Evolutionary conservation across 30 jellyfish, hydroid and myxozoan species (phyloP), one percentile per base, ranked within the genome.

Genomic region (Rhopilema esculentum): DNA sequence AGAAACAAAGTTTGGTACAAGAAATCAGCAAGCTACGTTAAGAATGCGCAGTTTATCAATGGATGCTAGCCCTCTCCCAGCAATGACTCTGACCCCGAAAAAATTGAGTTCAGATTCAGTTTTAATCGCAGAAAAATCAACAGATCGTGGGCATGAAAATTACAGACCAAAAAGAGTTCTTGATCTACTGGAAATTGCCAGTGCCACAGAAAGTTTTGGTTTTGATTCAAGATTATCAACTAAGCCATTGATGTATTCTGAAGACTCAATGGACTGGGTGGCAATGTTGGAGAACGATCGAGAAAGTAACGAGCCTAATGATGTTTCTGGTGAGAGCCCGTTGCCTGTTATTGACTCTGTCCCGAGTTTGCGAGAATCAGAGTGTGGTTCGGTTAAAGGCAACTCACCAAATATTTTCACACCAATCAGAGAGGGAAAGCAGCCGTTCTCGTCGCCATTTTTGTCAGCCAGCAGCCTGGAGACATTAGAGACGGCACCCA

Each of bases 381-480:
- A 83, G 32, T 57, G 50, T 18, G 87, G 49, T 0, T 71, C 87
- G 8, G 32, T 64, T 0, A n/a, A 1, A 6, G 84, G 77, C 20
- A 77, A 50, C 50, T 71, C 87, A 1, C 87, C 87, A 6, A 66
- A 52, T 30, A 2, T 72, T 18, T n/a, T 53, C 24, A 73, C 87
- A 9, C 93, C 87, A 21, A 25, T 26, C 1, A 72, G 82, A 18
- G 93, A 84, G 0, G 82, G 70, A 1, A 72, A 31, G 22, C 93
- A 84, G 33, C 79, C 81, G 0, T 32, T 79, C 52, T 79, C 91
- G 18, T 94, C 96, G 63, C 97, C 98, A 16, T 80, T 81, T 20
- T 75, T 89, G 40, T 94, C 98, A 17, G 98, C 96, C 16, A 82
- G 93, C 63, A 94, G 98, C 74, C 24, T 94, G 63, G 95, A 94